These are phyloP conservation scores for Drosophila infuscata DNA, from an alignment of 2,888 invertebrate species.

Conservation along the genomic window DNA sequence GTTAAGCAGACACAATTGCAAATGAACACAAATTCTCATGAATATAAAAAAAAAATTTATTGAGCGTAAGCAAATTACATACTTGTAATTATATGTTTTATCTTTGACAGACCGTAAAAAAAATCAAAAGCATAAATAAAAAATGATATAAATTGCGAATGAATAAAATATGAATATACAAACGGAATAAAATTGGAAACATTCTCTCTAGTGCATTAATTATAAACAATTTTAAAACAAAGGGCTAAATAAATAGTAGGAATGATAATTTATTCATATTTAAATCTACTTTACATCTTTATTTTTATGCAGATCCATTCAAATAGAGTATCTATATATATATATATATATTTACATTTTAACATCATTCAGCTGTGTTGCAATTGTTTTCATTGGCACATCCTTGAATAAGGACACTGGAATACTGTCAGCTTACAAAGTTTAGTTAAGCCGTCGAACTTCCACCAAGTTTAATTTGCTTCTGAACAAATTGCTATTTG, in stretches of 20 bases:
- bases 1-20: conserved; percentile 40
- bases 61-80: conserved; percentile 76
- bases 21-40: conserved; percentile 22
- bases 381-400: not conserved
- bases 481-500: conserved; percentile 16
- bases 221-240: not conserved
- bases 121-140: not conserved
- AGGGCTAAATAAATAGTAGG: not conserved
- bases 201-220: not conserved
- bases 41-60: conserved; percentile 77
- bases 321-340: not conserved
- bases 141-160: not conserved
- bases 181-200: not conserved
- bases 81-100: conserved; percentile 1
- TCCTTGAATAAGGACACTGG: not conserved
- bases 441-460: conserved; percentile 14
- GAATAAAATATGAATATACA: not conserved
- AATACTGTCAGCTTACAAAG: conserved; percentile 27
- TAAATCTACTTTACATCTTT: not conserved
- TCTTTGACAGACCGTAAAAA: conserved; percentile 2
- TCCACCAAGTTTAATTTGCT: conserved; percentile 20
- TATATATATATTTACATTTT: not conserved
- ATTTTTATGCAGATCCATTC: not conserved
- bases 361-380: not conserved
- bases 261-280: not conserved